Base-by-base conservation (phyloP, 2,113 vertebrate species). In the Mobula birostris region DNA sequence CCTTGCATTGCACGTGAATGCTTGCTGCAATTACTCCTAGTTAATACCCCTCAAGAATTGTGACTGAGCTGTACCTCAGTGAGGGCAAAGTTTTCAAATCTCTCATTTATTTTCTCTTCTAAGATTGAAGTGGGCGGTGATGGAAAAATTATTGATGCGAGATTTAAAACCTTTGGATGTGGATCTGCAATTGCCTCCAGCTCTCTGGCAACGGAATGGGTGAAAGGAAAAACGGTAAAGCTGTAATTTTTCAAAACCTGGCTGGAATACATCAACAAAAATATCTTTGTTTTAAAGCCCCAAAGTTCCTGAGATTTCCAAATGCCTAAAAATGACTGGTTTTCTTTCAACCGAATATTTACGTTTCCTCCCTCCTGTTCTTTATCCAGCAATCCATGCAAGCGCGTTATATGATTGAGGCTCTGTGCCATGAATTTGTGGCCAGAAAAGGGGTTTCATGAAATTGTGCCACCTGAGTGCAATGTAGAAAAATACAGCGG, bases 221-320 rank as follows among this genome's bases (percentile, higher is more conserved):
- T 99, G 70, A 99, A 99, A 95, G 99, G 99, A n/a, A 99, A 99
- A 95, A 98, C 98, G 96, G 99, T 99, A 95, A 97, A 97, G 93
- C 58, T 12, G 8, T 76, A 21, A 74, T 27, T 4, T 27, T 93
- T 7, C 21, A 66, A 36, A 32, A 36, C 29, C 24, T 61, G 7
- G 2, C 9, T 74, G 68, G 24, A 74, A 24, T 70, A 48, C 36
- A 5, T 56, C 36, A 56, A 24, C 66, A 24, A 24, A 93, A 56
- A 93, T 93, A 24, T 66, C 68, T 72, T 32, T 21, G 9, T 58
- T 79, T 85, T 88, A 66, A 87, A 88, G 14, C 27, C 12, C 58
- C n/a, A 29, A 63, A n/a, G 29, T 90, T 87, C 83, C 17, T 83
- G 80, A 11, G 48, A n/a, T 90, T 90, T 63, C 29, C 66, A 90